Conservation (phyloP, 2,113 vertebrate species). For the Chlorodrepanis virens region DNA sequence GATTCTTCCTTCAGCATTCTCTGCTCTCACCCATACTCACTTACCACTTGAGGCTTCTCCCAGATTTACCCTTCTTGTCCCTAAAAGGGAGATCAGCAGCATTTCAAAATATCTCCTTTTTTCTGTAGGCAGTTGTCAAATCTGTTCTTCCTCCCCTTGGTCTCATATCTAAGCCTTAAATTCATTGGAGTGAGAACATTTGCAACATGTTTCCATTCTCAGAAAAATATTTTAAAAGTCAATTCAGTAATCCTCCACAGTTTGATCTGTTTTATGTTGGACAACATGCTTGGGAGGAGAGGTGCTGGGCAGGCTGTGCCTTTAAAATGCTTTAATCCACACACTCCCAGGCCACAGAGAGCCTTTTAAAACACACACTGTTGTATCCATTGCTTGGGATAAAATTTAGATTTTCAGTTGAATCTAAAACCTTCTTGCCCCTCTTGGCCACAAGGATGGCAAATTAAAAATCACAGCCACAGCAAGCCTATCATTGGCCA, state of each 20-base stretch:
- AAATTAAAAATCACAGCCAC: not conserved
- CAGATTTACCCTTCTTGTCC: not conserved
- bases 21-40: not conserved
- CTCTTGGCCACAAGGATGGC: not conserved
- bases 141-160: not conserved
- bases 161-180: not conserved
- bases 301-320: not conserved
- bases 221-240: not conserved
- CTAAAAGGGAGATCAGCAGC: not conserved
- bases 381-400: not conserved
- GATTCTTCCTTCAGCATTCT: not conserved
- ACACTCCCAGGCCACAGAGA: rapidly evolving
- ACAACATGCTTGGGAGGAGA: not conserved
- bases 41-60: not conserved
- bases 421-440: not conserved
- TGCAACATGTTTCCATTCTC: not conserved
- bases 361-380: not conserved
- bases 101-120: not conserved
- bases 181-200: not conserved
- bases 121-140: not conserved
- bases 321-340: not conserved
- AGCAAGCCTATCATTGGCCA: not conserved
- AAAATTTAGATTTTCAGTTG: not conserved
- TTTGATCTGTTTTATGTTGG: not conserved
- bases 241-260: not conserved